Conservation (phyloP, 2,113 vertebrate species). For the Elanus axillaris region DNA sequence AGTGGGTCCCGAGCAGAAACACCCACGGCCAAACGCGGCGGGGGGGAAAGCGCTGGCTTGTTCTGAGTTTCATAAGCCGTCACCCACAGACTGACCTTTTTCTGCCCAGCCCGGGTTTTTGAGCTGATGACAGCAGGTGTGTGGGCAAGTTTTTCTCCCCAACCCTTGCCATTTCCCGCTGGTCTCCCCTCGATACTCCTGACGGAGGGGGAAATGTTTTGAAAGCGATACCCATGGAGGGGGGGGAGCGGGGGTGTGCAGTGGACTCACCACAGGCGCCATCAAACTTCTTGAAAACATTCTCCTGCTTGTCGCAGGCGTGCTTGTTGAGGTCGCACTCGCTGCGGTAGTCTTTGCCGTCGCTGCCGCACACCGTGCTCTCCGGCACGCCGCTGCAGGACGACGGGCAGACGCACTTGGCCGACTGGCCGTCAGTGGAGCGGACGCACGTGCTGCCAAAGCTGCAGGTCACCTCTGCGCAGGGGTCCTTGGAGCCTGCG, state of each 20-base stretch:
- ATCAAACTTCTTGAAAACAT: conserved; percentile 83
- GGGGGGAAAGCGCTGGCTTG: neutral
- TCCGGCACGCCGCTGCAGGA: conserved; percentile 71
- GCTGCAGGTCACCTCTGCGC: conserved; percentile 85
- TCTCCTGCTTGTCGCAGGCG: conserved; percentile 86
- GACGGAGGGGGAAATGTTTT: fast-evolving
- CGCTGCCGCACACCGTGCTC: conserved; percentile 85
- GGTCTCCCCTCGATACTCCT: fast-evolving
- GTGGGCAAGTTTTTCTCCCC: neutral
- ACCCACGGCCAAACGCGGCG: neutral
- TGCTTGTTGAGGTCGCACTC: conserved; percentile 86
- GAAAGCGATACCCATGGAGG: fast-evolving
- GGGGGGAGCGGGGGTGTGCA: fast-evolving
- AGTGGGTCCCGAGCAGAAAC: neutral
- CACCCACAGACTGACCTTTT: neutral
- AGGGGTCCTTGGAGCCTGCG: conserved; percentile 89
- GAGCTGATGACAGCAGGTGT: neutral
- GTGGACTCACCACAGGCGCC: conserved; percentile 85
- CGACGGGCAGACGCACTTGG: conserved; percentile 87
- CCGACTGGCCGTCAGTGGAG: conserved; percentile 81
- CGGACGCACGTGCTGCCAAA: conserved; percentile 91
- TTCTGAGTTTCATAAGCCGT: neutral
- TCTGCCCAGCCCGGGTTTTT: neutral
- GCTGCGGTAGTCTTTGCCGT: conserved; percentile 86
- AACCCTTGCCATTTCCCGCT: fast-evolving